phyloP scores from a whole-genome alignment of 1,140 invertebrate genomes.

The Drosophila hydei region DNA sequence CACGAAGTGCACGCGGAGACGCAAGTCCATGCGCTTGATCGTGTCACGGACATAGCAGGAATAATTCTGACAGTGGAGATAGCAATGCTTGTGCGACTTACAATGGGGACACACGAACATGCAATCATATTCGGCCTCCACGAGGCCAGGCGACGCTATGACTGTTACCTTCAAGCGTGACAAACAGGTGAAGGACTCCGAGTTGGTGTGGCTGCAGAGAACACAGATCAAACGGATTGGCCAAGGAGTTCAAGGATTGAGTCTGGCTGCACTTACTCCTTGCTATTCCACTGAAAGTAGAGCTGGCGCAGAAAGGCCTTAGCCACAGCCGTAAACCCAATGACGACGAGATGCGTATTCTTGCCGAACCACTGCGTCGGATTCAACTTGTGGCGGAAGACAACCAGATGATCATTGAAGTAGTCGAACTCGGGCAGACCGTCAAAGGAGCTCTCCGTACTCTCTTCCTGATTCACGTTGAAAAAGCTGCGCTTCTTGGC shows the following conservation, averaged over 20 bases:
- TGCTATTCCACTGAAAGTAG: conserved; percentile 65
- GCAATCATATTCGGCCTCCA: conserved; percentile 68
- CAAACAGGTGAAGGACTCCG: conserved; percentile 55
- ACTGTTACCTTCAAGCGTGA: conserved; percentile 52
- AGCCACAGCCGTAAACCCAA: conserved; percentile 50
- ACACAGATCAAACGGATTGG: not conserved
- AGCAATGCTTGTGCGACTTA: conserved; percentile 21
- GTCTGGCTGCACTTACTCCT: conserved; percentile 62
- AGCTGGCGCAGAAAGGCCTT: conserved; percentile 66
- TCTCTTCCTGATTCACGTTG: too few species aligned
- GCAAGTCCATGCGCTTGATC: conserved; percentile 57
- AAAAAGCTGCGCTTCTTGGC: conserved; percentile 25
- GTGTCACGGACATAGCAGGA: conserved; percentile 58
- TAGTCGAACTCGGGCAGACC: conserved; percentile 25
- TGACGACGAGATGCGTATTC: conserved; percentile 49
- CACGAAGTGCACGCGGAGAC: conserved; percentile 64
- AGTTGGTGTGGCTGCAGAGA: conserved; percentile 42
- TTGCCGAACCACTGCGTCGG: conserved; percentile 61
- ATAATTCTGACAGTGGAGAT: conserved; percentile 32
- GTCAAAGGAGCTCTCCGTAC: not conserved
- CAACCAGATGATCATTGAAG: conserved; percentile 31
- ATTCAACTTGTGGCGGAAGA: conserved; percentile 61
- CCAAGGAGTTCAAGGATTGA: too few species aligned
- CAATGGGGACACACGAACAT: conserved; percentile 61
- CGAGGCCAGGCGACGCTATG: conserved; percentile 42